Percentiles rank a stretch among this genome's conserved stretches.
Conservation (phyloP, 92 coral and sea anemone species). For the Metridium senile region DNA sequence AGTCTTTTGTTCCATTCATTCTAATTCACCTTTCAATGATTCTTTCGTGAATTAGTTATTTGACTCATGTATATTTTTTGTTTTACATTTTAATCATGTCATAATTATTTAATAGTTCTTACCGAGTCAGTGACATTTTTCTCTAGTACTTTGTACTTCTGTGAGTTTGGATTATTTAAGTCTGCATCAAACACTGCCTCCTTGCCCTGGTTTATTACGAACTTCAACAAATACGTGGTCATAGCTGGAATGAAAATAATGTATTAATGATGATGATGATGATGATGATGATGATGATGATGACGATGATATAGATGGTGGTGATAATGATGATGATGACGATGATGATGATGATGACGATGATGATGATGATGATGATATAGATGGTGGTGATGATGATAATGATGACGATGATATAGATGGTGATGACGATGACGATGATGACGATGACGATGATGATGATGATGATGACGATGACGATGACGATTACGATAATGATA, state of each 20-base stretch:
- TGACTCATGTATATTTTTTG: too few relatives aligned
- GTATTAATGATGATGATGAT: too few relatives aligned
- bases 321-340: neutral
- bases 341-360: neutral
- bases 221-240: constrained; percentile 6
- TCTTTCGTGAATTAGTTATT: too few relatives aligned
- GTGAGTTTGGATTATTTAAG: constrained; percentile 27
- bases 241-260: constrained; percentile 11
- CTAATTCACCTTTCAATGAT: too few relatives aligned
- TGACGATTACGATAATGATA: neutral
- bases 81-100: too few relatives aligned
- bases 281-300: neutral
- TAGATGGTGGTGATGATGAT: neutral
- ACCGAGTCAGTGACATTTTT: constrained; percentile 29
- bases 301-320: neutral
- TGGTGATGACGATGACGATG: neutral
- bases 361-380: neutral
- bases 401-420: neutral
- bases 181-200: constrained; percentile 29
- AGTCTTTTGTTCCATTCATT: too few relatives aligned
- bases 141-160: constrained; percentile 29
- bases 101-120: neutral
- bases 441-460: neutral
- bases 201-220: constrained; percentile 30
- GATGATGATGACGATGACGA: neutral